These are phyloP conservation scores for Notodonta ziczac DNA, from an alignment of 2,888 invertebrate genomes.

Conservation along the genomic window DNA sequence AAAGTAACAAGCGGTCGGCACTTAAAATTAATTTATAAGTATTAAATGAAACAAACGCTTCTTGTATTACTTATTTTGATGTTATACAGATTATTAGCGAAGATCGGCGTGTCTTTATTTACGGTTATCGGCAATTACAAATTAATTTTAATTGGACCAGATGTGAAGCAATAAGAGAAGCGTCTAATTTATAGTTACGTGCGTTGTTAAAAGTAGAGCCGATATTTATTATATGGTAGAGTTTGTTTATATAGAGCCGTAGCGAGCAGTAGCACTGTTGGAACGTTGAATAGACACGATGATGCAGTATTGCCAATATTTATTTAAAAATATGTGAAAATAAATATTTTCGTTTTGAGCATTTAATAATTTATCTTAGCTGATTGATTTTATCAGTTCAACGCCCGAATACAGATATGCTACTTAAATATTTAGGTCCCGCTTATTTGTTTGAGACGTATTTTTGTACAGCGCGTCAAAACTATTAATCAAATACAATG, in stretches of 20 bases:
- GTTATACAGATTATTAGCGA: slow-evolving; percentile 35
- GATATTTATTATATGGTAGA: slow-evolving; percentile 66
- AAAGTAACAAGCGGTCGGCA: not conserved
- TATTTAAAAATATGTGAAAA: not conserved
- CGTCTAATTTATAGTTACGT: slow-evolving; percentile 69
- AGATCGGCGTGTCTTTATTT: slow-evolving; percentile 41
- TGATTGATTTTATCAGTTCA: too few relatives aligned
- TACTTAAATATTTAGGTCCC: too few relatives aligned
- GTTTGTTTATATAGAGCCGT: slow-evolving; percentile 55
- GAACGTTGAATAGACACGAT: not conserved
- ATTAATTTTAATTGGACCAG: slow-evolving; percentile 65
- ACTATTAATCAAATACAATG: too few relatives aligned
- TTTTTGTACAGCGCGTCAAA: too few relatives aligned
- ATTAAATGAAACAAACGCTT: slow-evolving; percentile 28
- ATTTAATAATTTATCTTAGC: too few relatives aligned
- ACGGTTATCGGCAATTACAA: slow-evolving; percentile 70
- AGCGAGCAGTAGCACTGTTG: slow-evolving; percentile 35
- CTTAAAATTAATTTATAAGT: slow-evolving; percentile 25
- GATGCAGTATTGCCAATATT: slow-evolving; percentile 1
- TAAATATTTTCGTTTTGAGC: not conserved
- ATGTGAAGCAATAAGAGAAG: slow-evolving; percentile 67
- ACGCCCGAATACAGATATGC: too few relatives aligned
- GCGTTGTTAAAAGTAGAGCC: slow-evolving; percentile 60
- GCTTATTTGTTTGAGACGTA: too few relatives aligned
- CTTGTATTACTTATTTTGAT: slow-evolving; percentile 27